phyloP scores from a whole-genome alignment of 2,113 vertebrate genomes.

The Malaclemys terrapin region DNA sequence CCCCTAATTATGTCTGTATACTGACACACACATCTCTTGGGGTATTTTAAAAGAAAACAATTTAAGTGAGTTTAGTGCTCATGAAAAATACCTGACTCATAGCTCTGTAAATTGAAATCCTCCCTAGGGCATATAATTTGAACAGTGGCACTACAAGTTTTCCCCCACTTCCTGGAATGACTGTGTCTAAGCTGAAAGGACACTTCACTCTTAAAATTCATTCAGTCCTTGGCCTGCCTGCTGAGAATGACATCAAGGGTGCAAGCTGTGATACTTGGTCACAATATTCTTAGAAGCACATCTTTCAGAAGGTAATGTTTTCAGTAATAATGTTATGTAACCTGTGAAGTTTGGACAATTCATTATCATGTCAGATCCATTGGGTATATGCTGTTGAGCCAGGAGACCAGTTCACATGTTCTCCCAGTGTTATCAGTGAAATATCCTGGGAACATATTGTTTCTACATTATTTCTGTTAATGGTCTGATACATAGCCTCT shows the following conservation, averaged over 20 bases:
- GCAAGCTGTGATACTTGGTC: background rate
- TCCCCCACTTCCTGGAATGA: background rate
- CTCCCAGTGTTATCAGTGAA: background rate
- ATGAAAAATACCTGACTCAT: background rate
- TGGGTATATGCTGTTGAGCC: no score
- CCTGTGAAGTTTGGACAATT: rapidly evolving
- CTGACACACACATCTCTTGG: background rate
- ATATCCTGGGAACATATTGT: background rate
- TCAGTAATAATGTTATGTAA: background rate
- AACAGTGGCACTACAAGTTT: background rate
- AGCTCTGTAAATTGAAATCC: background rate
- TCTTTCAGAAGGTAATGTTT: background rate
- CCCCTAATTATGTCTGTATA: background rate
- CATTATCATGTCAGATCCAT: background rate
- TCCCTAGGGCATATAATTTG: background rate
- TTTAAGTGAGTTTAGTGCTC: background rate
- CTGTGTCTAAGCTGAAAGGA: background rate
- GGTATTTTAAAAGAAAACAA: background rate
- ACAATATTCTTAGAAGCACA: background rate
- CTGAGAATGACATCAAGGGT: background rate
- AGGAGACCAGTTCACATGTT: background rate
- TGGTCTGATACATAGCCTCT: background rate
- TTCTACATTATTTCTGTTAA: background rate
- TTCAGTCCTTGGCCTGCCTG: background rate
- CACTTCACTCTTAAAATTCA: background rate